These are phyloP conservation scores for Zaprionus lachaisei DNA, from an alignment of 1,140 invertebrate species.

Conservation along the genomic window DNA sequence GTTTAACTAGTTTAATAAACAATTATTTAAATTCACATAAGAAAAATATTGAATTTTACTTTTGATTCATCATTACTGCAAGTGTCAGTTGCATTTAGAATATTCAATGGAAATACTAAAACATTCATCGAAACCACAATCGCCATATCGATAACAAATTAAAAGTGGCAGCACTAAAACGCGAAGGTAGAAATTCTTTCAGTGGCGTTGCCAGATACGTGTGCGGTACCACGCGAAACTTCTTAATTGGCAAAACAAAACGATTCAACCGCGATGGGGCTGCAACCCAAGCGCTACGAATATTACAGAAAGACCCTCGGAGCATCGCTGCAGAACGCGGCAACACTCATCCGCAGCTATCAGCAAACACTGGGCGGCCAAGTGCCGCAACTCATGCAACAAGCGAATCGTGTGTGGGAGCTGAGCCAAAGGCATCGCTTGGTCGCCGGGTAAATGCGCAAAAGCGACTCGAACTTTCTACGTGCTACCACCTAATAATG, in stretches of 20 bases:
- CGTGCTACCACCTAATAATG: background rate
- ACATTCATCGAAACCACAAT: background rate
- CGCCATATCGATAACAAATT: conserved; percentile 14
- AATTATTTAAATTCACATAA: too few relatives aligned
- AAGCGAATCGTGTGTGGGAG: conserved; percentile 53
- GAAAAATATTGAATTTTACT: background rate
- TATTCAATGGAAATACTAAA: background rate
- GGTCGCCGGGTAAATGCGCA: conserved; percentile 45
- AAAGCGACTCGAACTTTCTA: background rate
- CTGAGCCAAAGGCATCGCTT: conserved; percentile 45
- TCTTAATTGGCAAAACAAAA: conserved; percentile 11
- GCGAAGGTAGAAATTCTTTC: background rate
- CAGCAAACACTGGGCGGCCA: background rate
- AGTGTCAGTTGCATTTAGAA: background rate
- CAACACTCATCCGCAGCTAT: conserved; percentile 29
- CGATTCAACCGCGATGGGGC: conserved; percentile 28
- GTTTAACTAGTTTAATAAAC: too few relatives aligned
- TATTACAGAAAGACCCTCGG: conserved; percentile 27
- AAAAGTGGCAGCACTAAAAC: background rate
- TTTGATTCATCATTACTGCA: background rate
- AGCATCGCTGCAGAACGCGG: conserved; percentile 30
- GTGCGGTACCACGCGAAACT: conserved; percentile 17
- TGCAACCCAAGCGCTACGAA: conserved; percentile 33
- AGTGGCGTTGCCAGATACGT: conserved; percentile 23
- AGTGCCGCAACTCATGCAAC: conserved; percentile 6